A percentile compares a stretch with the other conserved stretches of the same genome.
Evolutionary conservation across 1,140 invertebrate genomes (phyloP).

Genomic region (Papilio xuthus): DNA sequence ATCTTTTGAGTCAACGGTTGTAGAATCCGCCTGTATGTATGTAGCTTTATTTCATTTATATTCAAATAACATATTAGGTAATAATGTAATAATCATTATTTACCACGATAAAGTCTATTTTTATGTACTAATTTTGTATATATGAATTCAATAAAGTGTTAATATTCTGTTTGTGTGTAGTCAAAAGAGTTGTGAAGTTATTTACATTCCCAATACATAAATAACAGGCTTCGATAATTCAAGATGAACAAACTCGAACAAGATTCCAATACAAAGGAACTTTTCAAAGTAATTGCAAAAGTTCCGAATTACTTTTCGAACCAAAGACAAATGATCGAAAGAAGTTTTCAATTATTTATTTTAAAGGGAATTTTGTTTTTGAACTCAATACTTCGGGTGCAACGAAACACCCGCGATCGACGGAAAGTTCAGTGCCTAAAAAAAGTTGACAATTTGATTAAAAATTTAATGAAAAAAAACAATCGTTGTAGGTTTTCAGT

Average conservation of each 20-base stretch:
- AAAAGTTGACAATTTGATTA: neutral
- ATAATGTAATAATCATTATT: too few relatives aligned
- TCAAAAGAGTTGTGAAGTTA: slow-evolving; percentile 3
- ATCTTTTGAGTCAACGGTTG: neutral
- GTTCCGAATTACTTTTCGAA: slow-evolving; percentile 22
- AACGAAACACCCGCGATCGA: neutral
- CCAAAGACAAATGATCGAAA: slow-evolving; percentile 18
- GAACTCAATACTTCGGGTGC: neutral
- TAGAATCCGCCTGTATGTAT: neutral
- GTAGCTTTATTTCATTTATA: neutral
- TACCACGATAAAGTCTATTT: too few relatives aligned
- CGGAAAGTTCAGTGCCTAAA: neutral
- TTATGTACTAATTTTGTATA: neutral
- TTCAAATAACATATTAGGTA: neutral
- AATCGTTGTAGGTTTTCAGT: too few relatives aligned
- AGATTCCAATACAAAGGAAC: slow-evolving; percentile 19
- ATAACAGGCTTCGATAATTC: slow-evolving; percentile 4
- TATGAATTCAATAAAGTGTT: neutral
- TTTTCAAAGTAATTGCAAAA: slow-evolving; percentile 27
- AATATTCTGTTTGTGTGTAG: neutral
- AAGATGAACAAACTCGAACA: slow-evolving; percentile 19
- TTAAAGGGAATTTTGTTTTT: slow-evolving; percentile 14
- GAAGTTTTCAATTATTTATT: slow-evolving; percentile 24
- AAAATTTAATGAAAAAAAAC: too few relatives aligned
- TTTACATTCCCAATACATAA: slow-evolving; percentile 19